Conservation (phyloP, 2,888 invertebrate genomes). For the Lagria hirta region DNA sequence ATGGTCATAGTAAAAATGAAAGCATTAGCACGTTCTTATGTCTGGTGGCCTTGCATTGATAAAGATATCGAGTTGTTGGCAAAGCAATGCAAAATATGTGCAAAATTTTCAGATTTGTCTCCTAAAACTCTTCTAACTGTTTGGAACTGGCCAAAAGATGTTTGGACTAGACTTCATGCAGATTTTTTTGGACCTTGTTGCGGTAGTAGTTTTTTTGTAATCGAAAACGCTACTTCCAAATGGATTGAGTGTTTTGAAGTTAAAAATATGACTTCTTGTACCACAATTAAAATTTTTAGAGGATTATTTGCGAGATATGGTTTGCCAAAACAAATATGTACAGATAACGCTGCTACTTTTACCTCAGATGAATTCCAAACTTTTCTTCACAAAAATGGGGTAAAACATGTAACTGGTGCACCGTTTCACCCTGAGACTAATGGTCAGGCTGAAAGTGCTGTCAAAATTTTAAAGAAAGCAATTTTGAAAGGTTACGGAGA, state of each 20-base stretch:
- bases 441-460: conserved; percentile 5
- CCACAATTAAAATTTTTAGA: conserved; percentile 1
- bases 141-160: neutral
- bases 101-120: neutral
- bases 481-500: too few species aligned
- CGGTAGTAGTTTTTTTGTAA: conserved; percentile 1
- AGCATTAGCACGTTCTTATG: conserved; percentile 1
- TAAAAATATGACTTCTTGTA: neutral
- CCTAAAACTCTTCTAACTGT: neutral
- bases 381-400: conserved; percentile 2
- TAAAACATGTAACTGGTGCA: conserved; percentile 4
- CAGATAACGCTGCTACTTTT: too few species aligned
- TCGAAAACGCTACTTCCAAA: conserved; percentile 6
- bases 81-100: neutral
- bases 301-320: conserved; percentile 1
- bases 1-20: conserved; percentile 6
- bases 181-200: conserved; percentile 5
- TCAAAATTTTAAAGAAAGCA: conserved; percentile 6
- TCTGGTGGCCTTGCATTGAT: conserved; percentile 12
- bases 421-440: conserved; percentile 8
- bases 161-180: neutral
- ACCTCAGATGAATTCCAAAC: conserved; percentile 2
- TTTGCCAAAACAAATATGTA: conserved; percentile 4
- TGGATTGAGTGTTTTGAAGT: conserved; percentile 3
- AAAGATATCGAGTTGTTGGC: neutral